A percentile compares a stretch with the other conserved stretches of the same genome.
These are phyloP conservation scores for Paraplagusia blochii DNA, from an alignment of 2,113 vertebrate genomes.

Conservation along the genomic window DNA sequence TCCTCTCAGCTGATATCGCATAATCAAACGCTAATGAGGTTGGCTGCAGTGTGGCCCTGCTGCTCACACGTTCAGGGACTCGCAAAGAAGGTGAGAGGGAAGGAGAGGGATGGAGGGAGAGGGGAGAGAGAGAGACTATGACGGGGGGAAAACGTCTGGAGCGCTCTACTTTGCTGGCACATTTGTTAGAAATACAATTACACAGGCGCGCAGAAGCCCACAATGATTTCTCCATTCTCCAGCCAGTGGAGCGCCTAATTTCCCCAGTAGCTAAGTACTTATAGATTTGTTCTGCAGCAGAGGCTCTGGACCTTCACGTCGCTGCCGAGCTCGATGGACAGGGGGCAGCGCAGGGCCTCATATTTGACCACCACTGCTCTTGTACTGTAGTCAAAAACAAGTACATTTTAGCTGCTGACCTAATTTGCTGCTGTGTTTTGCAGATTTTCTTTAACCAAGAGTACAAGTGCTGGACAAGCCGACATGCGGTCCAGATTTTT, in stretches of 20 bases:
- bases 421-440: too few relatives aligned
- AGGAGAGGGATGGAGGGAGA: constrained; percentile 24
- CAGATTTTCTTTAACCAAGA: too few relatives aligned
- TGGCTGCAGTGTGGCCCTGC: constrained; percentile 31
- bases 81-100: constrained; percentile 17
- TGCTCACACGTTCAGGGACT: constrained; percentile 20
- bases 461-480: too few relatives aligned
- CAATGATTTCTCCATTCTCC: constrained; percentile 73
- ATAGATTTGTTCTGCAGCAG: constrained; percentile 62
- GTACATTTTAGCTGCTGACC: too few relatives aligned
- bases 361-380: constrained; percentile 17
- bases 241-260: constrained; percentile 73
- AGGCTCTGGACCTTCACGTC: constrained; percentile 33
- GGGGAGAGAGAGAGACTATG: constrained; percentile 9
- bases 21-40: constrained; percentile 67
- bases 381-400: too few relatives aligned
- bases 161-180: constrained; percentile 46
- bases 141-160: constrained; percentile 30
- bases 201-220: constrained; percentile 60
- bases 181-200: constrained; percentile 76
- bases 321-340: constrained; percentile 18
- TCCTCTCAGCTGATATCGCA: constrained; percentile 65
- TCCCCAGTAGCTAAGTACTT: constrained; percentile 68
- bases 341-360: constrained; percentile 38
- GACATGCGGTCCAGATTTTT: too few relatives aligned